Base-by-base conservation (phyloP, 2,113 vertebrate genomes). In the Lota lota region DNA sequence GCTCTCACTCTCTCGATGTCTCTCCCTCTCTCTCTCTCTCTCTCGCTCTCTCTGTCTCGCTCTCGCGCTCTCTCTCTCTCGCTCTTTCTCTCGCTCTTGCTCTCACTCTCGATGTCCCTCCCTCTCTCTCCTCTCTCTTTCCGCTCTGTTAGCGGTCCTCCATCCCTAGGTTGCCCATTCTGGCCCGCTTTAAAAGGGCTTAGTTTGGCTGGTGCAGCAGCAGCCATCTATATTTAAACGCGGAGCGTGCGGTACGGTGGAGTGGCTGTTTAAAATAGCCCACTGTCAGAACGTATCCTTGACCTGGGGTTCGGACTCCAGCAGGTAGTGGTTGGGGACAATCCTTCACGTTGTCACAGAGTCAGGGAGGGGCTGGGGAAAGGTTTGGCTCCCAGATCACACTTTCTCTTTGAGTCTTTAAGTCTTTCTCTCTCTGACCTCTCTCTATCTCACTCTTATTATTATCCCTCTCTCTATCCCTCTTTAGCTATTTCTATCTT, bases 191-290 rank as follows among this genome's bases (percentile, higher is more conserved):
- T 69, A 60, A 81, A 74, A 66, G 20, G 68, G 54, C 33, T 80
- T 85, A 79, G 69, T 40, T 84, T 79, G 65, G 7, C n/a, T 66
- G 24, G 17, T 65, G 68, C 24, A n/a, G 67, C 67, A 62, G 71
- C 36, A 20, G 68, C 78, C 85, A 80, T 82, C 78, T 81, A 83
- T 87, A 81, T 88, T 87, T 87, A 74, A 85, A 79, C 68, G 72
- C 61, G 64, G 70, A 63, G 54, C 36, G 36, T 6, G 36, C 36
- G 63, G 63, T 69, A 66, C 80, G 68, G 76, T 36, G 67, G 36
- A 86, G 79, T 72, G 70, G 69, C 70, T 75, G 71, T 57, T 67
- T 63, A 59, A 81, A 84, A 77, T 68, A 69, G 74, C 79, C 70
- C 2, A 53, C 17, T 69, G n/a, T 36, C 22, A 60, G 61, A 22